A percentile compares a stretch with the other conserved stretches of the same genome.
These are phyloP conservation scores for Hemicentrotus pulcherrimus DNA, from an alignment of 35 echinoderm and acorn worm species.

Conservation along the genomic window DNA sequence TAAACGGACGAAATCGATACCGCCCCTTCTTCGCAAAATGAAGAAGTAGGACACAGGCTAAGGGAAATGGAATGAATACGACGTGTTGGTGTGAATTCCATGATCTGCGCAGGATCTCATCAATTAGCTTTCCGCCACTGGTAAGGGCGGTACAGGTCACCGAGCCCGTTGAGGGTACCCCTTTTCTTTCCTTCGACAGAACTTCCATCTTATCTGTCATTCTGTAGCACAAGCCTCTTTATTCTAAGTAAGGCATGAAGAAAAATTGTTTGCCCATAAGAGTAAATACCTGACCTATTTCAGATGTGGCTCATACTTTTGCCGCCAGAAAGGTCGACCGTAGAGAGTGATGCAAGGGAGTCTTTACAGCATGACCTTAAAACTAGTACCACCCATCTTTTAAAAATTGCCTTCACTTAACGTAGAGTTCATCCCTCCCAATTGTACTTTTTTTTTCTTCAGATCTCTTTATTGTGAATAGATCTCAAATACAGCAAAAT, in stretches of 20 bases:
- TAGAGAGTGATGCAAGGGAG: background rate
- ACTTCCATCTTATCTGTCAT: background rate
- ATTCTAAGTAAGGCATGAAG: background rate
- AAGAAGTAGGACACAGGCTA: background rate
- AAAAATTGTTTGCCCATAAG: background rate
- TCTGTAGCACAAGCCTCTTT: background rate
- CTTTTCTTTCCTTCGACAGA: conserved; percentile 4
- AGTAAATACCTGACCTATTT: background rate
- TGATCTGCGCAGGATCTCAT: background rate
- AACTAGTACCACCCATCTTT: background rate
- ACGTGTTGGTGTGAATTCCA: conserved; percentile 14
- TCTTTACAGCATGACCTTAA: background rate
- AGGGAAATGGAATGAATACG: conserved; percentile 37
- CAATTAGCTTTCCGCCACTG: conserved; percentile 10
- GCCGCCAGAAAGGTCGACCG: background rate
- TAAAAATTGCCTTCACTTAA: background rate
- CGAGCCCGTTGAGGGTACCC: background rate
- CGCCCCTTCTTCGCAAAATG: background rate
- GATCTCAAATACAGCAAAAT: background rate
- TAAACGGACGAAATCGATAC: background rate
- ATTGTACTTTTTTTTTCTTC: background rate
- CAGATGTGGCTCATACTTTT: background rate
- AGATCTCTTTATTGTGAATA: background rate
- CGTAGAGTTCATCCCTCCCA: background rate
- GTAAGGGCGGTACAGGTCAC: conserved; percentile 12